phyloP scores from a whole-genome alignment of 2,888 invertebrate species.

The Netelia virgata region DNA sequence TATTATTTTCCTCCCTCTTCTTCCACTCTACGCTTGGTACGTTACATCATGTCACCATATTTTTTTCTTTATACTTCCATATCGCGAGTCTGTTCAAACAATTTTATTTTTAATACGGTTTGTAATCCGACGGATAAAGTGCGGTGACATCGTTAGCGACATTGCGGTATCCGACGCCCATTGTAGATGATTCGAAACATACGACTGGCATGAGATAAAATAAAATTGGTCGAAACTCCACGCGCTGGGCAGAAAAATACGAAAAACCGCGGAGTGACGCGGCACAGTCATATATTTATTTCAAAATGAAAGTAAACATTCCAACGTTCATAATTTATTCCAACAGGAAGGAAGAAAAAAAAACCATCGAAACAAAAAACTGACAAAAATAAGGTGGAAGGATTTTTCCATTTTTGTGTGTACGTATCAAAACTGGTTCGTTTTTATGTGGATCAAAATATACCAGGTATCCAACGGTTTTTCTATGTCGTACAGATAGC shows the following conservation, averaged over 20 bases:
- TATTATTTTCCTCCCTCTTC: too few species aligned
- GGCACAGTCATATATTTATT: too few species aligned
- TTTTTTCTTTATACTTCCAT: neutral
- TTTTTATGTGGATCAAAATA: too few species aligned
- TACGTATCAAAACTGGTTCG: too few species aligned
- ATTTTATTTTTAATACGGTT: slow-evolving; percentile 13
- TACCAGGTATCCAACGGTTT: neutral
- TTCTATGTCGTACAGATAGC: slow-evolving; percentile 13
- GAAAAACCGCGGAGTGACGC: too few species aligned
- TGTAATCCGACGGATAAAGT: slow-evolving; percentile 15
- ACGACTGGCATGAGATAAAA: slow-evolving; percentile 11
- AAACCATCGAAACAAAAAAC: too few species aligned
- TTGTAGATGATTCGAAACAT: neutral
- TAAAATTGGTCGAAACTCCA: neutral
- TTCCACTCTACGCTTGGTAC: neutral
- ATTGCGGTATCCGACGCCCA: neutral
- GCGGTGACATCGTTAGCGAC: slow-evolving; percentile 12
- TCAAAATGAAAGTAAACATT: too few species aligned
- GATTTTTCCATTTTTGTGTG: too few species aligned
- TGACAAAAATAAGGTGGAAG: too few species aligned
- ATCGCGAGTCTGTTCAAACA: neutral
- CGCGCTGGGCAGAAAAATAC: too few species aligned
- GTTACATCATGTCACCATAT: slow-evolving; percentile 39
- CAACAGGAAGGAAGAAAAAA: too few species aligned
- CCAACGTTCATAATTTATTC: too few species aligned